Evolutionary conservation across 35 echinoderm and acorn worm species (phyloP).

Genomic region (Heliocidaris tuberculata): DNA sequence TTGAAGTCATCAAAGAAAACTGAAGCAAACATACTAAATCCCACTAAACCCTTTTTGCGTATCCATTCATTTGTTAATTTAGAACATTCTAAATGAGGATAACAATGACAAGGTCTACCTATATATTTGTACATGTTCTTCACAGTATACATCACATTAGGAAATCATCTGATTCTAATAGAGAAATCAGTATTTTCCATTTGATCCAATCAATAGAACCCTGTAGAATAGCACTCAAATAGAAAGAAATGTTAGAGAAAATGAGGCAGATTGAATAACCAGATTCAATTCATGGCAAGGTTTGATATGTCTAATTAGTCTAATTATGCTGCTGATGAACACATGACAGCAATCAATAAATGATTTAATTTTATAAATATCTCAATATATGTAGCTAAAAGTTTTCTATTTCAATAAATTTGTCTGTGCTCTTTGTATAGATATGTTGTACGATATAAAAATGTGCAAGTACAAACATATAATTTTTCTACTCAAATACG

Average conservation of each 20-base stretch:
- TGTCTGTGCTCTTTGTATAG: neutral
- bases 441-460: neutral
- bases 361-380: neutral
- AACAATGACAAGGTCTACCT: neutral
- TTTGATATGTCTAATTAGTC: neutral
- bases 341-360: neutral
- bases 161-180: neutral
- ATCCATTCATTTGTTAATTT: neutral
- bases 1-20: neutral
- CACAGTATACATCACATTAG: neutral
- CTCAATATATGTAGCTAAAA: neutral
- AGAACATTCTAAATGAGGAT: neutral
- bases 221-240: slow-evolving; percentile 2
- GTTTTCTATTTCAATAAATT: neutral
- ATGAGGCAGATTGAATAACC: slow-evolving; percentile 1
- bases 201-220: neutral
- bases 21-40: neutral
- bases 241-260: neutral
- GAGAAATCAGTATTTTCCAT: neutral
- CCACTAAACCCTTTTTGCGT: neutral
- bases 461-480: neutral
- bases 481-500: neutral
- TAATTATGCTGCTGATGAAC: neutral
- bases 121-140: neutral
- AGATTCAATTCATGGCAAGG: slow-evolving; percentile 10